Conservation (phyloP, 2,113 vertebrate genomes). For the Polypterus bichir region DNA sequence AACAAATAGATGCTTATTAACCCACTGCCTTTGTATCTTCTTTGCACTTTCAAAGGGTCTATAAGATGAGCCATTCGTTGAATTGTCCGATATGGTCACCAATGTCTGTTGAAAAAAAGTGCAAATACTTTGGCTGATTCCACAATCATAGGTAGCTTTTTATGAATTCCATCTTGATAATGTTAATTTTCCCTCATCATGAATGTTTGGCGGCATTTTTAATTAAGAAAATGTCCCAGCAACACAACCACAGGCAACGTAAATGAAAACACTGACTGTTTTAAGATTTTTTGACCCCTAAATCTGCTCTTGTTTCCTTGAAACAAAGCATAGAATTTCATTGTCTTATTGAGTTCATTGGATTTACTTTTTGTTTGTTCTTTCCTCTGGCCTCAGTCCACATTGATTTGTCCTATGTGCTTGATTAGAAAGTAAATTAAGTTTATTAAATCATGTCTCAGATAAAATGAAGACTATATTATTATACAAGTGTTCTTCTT, state of each 20-base stretch:
- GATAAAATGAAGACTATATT: constrained; percentile 85
- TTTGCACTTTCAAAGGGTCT: constrained; percentile 41
- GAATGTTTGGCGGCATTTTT: constrained; percentile 62
- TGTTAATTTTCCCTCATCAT: constrained; percentile 59
- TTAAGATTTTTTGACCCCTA: constrained; percentile 37
- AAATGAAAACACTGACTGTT: constrained; percentile 76
- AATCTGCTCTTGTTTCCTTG: constrained; percentile 61
- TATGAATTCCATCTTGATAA: constrained; percentile 44
- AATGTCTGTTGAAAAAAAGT: constrained; percentile 48
- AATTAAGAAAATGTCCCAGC: constrained; percentile 72
- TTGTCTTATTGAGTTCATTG: constrained; percentile 18
- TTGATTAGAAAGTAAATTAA: constrained; percentile 73
- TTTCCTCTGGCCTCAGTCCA: constrained; percentile 61
- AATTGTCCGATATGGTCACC: constrained; percentile 53
- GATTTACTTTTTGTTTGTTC: constrained; percentile 35
- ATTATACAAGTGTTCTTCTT: constrained; percentile 73
- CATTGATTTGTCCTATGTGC: constrained; percentile 43
- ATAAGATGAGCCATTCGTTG: constrained; percentile 43
- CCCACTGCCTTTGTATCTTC: constrained; percentile 52
- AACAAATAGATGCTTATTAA: constrained; percentile 59
- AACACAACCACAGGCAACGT: constrained; percentile 86
- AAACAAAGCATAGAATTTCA: constrained; percentile 64
- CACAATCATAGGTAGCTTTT: constrained; percentile 62
- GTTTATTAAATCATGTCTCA: constrained; percentile 75
- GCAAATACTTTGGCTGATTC: constrained; percentile 75